Percentiles rank a stretch among this genome's conserved stretches.
These are phyloP conservation scores for Erpobdella octoculata DNA, from an alignment of 2,888 invertebrate genomes.

Conservation along the genomic window DNA sequence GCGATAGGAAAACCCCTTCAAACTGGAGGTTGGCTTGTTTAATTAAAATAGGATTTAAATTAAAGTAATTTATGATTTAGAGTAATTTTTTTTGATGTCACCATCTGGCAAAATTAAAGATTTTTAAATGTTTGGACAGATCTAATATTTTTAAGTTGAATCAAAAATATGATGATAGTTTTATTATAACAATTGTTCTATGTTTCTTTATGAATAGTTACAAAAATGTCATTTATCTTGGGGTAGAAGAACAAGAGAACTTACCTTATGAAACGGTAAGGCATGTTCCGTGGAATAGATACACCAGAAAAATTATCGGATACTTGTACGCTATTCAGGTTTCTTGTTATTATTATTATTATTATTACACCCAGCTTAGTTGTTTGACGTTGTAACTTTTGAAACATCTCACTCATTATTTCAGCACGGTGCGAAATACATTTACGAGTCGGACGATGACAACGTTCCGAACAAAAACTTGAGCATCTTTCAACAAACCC, in stretches of 20 bases:
- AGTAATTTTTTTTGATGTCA: slow-evolving; percentile 5
- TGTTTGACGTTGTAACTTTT: too few relatives aligned
- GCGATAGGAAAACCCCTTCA: slow-evolving; percentile 36
- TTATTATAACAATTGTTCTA: background rate
- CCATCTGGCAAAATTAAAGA: background rate
- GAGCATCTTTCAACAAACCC: background rate
- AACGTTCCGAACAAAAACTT: slow-evolving; percentile 31
- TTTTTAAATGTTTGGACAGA: background rate
- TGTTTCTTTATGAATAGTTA: slow-evolving; percentile 29
- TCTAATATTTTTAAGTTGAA: background rate
- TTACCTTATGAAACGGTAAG: slow-evolving; percentile 31
- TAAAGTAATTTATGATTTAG: too few relatives aligned
- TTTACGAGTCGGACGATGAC: slow-evolving; percentile 40
- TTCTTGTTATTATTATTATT: too few relatives aligned
- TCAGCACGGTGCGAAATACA: slow-evolving; percentile 38
- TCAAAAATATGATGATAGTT: background rate
- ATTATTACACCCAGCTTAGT: background rate
- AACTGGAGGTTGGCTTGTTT: slow-evolving; percentile 37
- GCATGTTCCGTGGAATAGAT: slow-evolving; percentile 36
- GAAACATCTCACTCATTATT: slow-evolving; percentile 7
- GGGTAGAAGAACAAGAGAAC: slow-evolving; percentile 32
- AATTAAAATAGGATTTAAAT: too few relatives aligned
- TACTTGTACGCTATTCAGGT: slow-evolving; percentile 40
- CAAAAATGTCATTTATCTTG: slow-evolving; percentile 35
- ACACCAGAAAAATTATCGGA: slow-evolving; percentile 37